Evolutionary conservation across 2,888 invertebrate genomes (phyloP).

Genomic region (Helleia helle): DNA sequence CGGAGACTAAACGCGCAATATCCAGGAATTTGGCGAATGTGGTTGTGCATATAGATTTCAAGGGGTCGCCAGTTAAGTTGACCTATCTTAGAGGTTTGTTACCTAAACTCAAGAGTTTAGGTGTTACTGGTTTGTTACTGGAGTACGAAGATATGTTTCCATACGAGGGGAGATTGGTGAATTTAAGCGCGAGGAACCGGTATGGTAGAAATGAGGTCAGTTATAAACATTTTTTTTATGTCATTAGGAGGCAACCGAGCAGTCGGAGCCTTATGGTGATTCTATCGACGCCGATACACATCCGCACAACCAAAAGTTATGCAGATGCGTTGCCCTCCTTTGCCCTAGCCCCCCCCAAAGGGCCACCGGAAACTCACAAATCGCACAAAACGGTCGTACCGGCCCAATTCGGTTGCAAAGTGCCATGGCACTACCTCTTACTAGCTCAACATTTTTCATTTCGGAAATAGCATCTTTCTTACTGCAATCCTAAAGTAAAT

Average conservation of each 20-base stretch:
- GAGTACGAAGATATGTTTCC: conserved; percentile 95
- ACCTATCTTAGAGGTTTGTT: conserved; percentile 76
- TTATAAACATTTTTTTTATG: too few relatives aligned
- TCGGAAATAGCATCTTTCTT: too few relatives aligned
- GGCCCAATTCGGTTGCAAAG: neutral
- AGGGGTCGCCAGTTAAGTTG: conserved; percentile 86
- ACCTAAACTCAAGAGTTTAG: conserved; percentile 73
- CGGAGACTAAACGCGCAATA: neutral
- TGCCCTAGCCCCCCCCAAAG: too few relatives aligned
- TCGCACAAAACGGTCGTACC: neutral
- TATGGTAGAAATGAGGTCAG: conserved; percentile 63
- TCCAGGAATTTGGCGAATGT: conserved; percentile 53
- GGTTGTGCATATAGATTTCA: conserved; percentile 88
- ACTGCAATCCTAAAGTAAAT: too few relatives aligned
- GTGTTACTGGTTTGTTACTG: conserved; percentile 85
- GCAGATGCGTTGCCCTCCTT: too few relatives aligned
- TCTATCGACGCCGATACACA: too few relatives aligned
- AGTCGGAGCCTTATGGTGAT: too few relatives aligned
- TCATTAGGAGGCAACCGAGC: too few relatives aligned
- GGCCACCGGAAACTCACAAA: too few relatives aligned
- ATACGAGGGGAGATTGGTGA: conserved; percentile 73
- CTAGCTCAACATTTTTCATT: too few relatives aligned
- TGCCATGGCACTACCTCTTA: too few relatives aligned
- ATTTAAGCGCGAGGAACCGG: conserved; percentile 76
- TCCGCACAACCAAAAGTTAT: too few relatives aligned